Evolutionary conservation across 2,797 vertebrate species (phyloP), one percentile per base, ranked within the genome.

Genomic region (Rhabdophis nuchalis): DNA sequence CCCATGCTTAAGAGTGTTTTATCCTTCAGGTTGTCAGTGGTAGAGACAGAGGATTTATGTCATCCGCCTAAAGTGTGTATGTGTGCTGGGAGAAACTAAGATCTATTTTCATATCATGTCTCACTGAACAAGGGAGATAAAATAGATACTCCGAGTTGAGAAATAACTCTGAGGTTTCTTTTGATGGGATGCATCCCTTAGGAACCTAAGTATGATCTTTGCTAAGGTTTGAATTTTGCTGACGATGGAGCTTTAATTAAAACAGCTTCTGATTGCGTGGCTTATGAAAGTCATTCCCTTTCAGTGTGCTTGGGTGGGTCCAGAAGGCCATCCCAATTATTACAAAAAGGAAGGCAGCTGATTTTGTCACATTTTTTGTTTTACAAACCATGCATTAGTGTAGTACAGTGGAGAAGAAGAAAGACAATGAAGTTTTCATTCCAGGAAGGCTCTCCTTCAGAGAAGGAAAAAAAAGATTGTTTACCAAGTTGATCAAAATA

Each of bases 81-180:
- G 5, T 72, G 13, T 36, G 20, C 92, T 94, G 92, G 27, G 77
- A 5, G 7, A 88, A 72, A 13, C 85, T 7, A 20, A 41, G 77
- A 89, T 86, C 36, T 23, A n/a, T 53, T 58, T 18, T 87, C 56
- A 57, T 89, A 93, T 61, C 20, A 56, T 50, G 91, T 93, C 13
- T 27, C 82, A 92, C 11, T 23, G 86, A 92, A 13, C 61, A 0
- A 27, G 29, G 89, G 64, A 88, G 72, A 60, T 68, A 90, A 93
- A 93, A 27, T 9, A 90, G 91, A 92, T 92, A 0, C 29, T 87
- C 77, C 60, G 54, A 64, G 16, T 57, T 2, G 72, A 89, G 50
- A 87, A n/a, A 92, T 89, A 91, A 93, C 91, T 64, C 23, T 56
- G 87, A 82, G 61, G 52, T 52, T 60, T 41, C 32, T 36, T 77